Evolutionary conservation across 2,797 vertebrate species (phyloP), one percentile per base, ranked within the genome.

Genomic region (Petrocephalus sullivani): DNA sequence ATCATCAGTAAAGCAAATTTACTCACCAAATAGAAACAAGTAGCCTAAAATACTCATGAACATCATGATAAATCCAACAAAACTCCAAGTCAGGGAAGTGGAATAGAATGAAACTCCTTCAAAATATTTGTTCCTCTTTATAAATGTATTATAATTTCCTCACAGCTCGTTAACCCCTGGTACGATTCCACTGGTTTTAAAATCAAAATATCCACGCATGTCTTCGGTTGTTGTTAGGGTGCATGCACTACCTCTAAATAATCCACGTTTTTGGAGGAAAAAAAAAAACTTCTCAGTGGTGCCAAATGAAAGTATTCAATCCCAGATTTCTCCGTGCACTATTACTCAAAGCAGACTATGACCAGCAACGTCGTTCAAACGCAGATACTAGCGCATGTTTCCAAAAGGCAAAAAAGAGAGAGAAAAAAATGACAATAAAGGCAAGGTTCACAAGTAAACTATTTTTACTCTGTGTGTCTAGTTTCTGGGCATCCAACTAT

Each of bases 21-120:
- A 92, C 95, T 96, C 93, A 96, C 96, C 95, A 93, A 95, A 71
- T 89, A 95, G 93, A 92, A 96, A 93, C 75, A 95, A 91, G 88
- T 92, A 91, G 88, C 92, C 89, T 94, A 91, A 91, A 71, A 94
- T 90, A 91, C 91, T 94, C 91, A 95, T 93, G 94, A 94, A 94
- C 93, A 94, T 93, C 81, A 91, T 95, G 92, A 89, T 89, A 91
- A 93, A 94, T 94, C 94, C 95, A 93, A 94, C 91, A 5, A 93
- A 91, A 92, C 92, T 91, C 92, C 90, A 61, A 90, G 85, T 54
- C 81, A 60, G 75, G 54, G 57, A 90, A 85, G 41, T 87, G 87
- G 41, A 87, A 91, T 92, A 89, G 89, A 92, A 81, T 90, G 91
- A 57, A 88, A 87, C 87, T 93, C 92, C 90, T 60, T 87, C 86